A percentile compares a stretch with the other conserved stretches of the same genome.
Conservation (phyloP, 2,113 vertebrate genomes). For the Clinocottus analis region DNA sequence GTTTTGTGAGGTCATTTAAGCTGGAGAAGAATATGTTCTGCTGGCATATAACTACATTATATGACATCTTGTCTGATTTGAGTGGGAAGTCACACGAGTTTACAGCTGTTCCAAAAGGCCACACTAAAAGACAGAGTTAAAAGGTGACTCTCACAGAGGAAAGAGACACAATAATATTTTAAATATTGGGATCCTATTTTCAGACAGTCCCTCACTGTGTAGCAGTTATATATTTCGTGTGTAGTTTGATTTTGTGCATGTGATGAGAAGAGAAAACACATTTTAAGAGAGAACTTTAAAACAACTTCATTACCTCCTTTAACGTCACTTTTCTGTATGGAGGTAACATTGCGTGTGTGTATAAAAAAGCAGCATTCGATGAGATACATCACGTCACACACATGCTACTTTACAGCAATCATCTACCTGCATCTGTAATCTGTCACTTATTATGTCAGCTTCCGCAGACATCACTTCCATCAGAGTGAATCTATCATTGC, state of each 20-base stretch:
- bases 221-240: background rate
- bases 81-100: background rate
- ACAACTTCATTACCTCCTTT: background rate
- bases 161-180: background rate
- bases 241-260: no score
- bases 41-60: background rate
- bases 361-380: background rate
- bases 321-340: background rate
- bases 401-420: slow-evolving; percentile 26
- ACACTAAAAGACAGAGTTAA: background rate
- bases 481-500: background rate
- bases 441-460: slow-evolving; percentile 50
- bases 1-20: background rate
- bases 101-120: background rate
- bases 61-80: background rate
- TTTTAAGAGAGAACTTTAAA: background rate
- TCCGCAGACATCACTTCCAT: slow-evolving; percentile 9
- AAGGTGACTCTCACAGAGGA: background rate
- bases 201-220: background rate
- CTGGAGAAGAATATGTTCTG: background rate
- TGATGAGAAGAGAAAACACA: background rate
- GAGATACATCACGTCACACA: background rate
- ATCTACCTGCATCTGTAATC: slow-evolving; percentile 59
- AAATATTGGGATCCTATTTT: background rate
- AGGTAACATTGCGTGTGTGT: background rate